Percentiles rank a stretch among this genome's conserved stretches.
phyloP scores from a whole-genome alignment of 2,888 invertebrate genomes.

The Hydraecia micacea region DNA sequence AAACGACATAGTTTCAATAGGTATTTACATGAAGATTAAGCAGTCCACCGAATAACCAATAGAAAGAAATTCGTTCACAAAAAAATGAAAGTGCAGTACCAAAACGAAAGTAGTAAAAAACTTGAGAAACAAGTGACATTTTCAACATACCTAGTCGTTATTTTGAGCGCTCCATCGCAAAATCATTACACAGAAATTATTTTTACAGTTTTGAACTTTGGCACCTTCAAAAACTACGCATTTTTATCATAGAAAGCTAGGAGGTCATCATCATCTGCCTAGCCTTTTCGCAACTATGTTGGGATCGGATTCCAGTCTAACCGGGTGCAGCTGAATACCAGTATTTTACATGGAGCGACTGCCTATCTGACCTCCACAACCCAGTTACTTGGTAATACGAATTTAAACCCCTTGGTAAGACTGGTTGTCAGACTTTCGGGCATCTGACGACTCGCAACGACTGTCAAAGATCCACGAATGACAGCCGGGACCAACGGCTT shows the following conservation, averaged over 20 bases:
- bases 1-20: background rate
- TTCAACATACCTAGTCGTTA: slow-evolving; percentile 10
- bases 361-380: no score
- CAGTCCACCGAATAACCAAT: background rate
- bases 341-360: no score
- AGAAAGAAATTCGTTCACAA: slow-evolving; percentile 26
- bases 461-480: no score
- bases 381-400: no score
- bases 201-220: slow-evolving; percentile 6
- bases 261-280: no score
- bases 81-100: slow-evolving; percentile 43
- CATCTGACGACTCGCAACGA: no score
- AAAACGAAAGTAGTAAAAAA: slow-evolving; percentile 36
- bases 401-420: no score
- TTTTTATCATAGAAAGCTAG: background rate
- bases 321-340: no score
- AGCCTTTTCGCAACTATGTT: no score
- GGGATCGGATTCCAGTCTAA: no score
- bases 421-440: no score
- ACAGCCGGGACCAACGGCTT: no score
- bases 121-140: slow-evolving; percentile 42
- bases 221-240: background rate
- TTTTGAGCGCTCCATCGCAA: slow-evolving; percentile 18
- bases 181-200: background rate
- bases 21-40: background rate